phyloP scores from a whole-genome alignment of 2,888 invertebrate species.

The Acanthosepion esculentum region DNA sequence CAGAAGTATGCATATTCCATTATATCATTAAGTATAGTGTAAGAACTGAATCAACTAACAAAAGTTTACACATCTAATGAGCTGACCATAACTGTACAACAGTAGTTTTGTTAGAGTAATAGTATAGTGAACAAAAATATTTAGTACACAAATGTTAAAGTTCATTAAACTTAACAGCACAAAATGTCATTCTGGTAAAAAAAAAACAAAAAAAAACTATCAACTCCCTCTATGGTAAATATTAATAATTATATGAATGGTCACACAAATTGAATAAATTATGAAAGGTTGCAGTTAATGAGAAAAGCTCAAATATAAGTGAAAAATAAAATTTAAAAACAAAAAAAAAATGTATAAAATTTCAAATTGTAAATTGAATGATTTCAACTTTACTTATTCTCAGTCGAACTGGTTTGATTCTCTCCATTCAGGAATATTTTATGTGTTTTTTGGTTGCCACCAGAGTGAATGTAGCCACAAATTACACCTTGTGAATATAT shows the following conservation, averaged over 20 bases:
- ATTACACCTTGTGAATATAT: background rate
- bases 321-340: background rate
- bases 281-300: background rate
- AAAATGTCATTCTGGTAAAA: background rate
- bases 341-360: background rate
- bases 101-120: too few species aligned
- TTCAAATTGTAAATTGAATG: background rate
- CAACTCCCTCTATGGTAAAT: background rate
- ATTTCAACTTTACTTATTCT: background rate
- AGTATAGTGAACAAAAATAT: too few species aligned
- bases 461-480: background rate
- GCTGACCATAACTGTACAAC: too few species aligned
- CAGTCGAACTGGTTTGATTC: background rate
- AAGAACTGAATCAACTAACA: too few species aligned
- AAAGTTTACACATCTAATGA: too few species aligned
- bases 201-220: background rate
- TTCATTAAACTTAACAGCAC: too few species aligned
- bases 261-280: background rate
- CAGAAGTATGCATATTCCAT: too few species aligned
- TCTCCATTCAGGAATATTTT: conserved; percentile 2
- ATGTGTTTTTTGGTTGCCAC: background rate
- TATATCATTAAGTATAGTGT: too few species aligned
- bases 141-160: too few species aligned
- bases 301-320: background rate
- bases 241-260: background rate